phyloP scores from a whole-genome alignment of 1,140 invertebrate species.

The Euglossa dilemma region DNA sequence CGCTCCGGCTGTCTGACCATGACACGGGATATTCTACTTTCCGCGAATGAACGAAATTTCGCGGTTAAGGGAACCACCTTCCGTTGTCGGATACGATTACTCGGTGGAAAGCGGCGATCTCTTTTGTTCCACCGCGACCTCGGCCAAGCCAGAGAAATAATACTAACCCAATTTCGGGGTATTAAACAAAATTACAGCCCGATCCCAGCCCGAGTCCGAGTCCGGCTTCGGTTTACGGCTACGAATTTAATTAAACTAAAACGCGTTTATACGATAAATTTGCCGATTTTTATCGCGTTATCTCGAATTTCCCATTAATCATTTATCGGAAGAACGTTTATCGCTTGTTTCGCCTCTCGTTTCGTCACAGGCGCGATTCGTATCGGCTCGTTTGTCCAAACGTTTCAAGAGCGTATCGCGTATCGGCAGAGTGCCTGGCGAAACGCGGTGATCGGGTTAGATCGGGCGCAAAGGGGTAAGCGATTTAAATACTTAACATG shows the following conservation, averaged over 20 bases:
- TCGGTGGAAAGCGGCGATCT: background rate
- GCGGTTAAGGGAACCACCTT: background rate
- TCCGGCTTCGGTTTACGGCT: background rate
- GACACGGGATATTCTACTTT: background rate
- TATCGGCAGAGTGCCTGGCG: background rate
- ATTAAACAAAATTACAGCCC: background rate
- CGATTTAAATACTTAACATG: constrained; percentile 54
- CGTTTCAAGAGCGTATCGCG: background rate
- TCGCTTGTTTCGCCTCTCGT: background rate
- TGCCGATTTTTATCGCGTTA: background rate
- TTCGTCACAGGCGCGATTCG: background rate
- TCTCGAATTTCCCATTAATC: background rate
- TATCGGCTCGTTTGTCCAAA: too few relatives aligned
- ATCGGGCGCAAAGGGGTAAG: background rate
- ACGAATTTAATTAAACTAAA: background rate
- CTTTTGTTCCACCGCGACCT: background rate
- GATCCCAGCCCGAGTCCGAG: background rate
- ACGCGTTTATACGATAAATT: background rate
- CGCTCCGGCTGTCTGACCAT: background rate
- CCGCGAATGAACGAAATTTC: background rate
- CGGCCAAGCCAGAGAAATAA: background rate
- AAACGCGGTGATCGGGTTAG: too few relatives aligned
- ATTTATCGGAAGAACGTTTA: background rate
- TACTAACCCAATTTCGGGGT: background rate
- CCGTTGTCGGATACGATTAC: too few relatives aligned